A percentile compares a stretch with the other conserved stretches of the same genome.
phyloP scores from a whole-genome alignment of 2,797 vertebrate genomes.

The Simalia tracyae region DNA sequence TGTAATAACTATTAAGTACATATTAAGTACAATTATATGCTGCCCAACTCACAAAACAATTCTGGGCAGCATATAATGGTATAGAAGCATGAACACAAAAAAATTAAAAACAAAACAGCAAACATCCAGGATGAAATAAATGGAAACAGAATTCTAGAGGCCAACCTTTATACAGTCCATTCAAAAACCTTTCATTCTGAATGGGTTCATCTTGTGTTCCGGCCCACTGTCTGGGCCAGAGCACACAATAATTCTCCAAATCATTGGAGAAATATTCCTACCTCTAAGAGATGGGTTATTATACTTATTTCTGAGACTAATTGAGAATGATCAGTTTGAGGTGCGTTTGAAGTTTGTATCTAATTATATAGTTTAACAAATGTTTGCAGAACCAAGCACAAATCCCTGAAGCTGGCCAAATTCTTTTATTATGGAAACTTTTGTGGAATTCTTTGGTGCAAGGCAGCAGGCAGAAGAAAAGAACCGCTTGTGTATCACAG shows the following conservation, averaged over 20 bases:
- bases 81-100: too few relatives aligned
- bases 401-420: not conserved
- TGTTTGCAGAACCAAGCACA: not conserved
- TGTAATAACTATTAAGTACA: too few relatives aligned
- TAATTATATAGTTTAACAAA: slow-evolving; percentile 8
- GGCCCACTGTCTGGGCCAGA: not conserved
- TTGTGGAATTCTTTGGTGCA: not conserved
- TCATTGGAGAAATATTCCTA: not conserved
- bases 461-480: not conserved
- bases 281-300: rapidly evolving
- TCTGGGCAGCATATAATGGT: too few relatives aligned
- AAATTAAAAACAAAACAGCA: too few relatives aligned
- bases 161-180: too few relatives aligned
- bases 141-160: too few relatives aligned
- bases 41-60: too few relatives aligned
- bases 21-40: too few relatives aligned
- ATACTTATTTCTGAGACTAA: not conserved
- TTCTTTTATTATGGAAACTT: not conserved
- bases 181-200: too few relatives aligned
- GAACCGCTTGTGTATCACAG: not conserved
- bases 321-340: not conserved
- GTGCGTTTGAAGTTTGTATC: not conserved
- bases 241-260: not conserved
- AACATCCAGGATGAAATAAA: too few relatives aligned
- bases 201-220: too few relatives aligned